Percentiles rank a stretch among this genome's conserved stretches.
Evolutionary conservation across 2,797 vertebrate species (phyloP).

Genomic region (Scolopax bukidnonensis): DNA sequence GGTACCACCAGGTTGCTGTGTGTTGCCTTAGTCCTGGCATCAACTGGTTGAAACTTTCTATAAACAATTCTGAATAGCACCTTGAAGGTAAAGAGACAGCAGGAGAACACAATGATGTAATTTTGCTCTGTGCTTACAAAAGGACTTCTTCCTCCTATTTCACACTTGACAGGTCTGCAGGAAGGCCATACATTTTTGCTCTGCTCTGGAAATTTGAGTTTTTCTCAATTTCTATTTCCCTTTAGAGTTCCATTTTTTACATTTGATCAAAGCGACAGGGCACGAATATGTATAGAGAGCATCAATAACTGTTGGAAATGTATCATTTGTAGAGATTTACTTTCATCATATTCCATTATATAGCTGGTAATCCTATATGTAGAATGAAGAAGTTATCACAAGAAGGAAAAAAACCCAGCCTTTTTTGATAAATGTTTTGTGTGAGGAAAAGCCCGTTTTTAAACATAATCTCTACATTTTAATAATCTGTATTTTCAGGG

Average conservation of each 20-base stretch:
- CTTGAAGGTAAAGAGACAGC: not conserved
- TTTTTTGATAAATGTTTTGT: not conserved
- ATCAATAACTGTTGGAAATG: not conserved
- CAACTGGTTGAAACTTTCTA: not conserved
- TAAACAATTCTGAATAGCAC: not conserved
- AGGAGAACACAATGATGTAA: not conserved
- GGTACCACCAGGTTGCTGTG: fast-evolving
- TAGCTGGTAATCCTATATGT: not conserved
- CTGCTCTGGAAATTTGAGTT: not conserved
- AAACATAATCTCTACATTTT: not conserved
- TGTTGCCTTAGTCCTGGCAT: not conserved
- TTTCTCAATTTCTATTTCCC: not conserved
- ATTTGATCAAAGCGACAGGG: not conserved
- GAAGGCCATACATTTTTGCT: not conserved
- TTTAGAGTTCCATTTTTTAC: not conserved
- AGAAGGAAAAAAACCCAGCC: fast-evolving
- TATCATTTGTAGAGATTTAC: not conserved
- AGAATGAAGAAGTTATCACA: not conserved
- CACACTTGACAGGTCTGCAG: not conserved
- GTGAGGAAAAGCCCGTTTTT: not conserved
- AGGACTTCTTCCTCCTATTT: not conserved
- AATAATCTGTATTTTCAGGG: slow-evolving; percentile 59
- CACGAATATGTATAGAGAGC: not conserved
- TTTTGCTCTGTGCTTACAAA: not conserved
- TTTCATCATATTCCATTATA: not conserved